phyloP scores from a whole-genome alignment of 2,888 invertebrate genomes.

The Zygogramma bicolorata region DNA sequence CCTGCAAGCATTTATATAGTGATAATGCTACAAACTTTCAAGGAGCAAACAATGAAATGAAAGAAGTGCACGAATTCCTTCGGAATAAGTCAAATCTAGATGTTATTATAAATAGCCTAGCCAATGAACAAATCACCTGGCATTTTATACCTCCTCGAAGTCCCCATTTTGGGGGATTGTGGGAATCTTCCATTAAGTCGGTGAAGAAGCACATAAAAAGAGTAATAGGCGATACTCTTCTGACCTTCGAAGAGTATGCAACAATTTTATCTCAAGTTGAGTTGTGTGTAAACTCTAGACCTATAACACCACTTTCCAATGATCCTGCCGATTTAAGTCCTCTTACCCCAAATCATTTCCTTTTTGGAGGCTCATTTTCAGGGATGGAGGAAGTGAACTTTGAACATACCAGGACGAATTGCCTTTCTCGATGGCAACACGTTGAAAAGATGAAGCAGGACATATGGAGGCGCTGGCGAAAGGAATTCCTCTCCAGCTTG shows the following conservation, averaged over 20 bases:
- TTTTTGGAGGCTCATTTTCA: slow-evolving; percentile 40
- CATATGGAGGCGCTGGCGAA: slow-evolving; percentile 48
- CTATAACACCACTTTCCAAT: slow-evolving; percentile 46
- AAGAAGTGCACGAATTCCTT: slow-evolving; percentile 1
- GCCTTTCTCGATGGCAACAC: slow-evolving; percentile 45
- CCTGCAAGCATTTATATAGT: background rate
- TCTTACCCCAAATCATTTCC: slow-evolving; percentile 54
- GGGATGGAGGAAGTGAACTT: slow-evolving; percentile 23
- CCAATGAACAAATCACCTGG: background rate
- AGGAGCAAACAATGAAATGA: background rate
- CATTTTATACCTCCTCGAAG: slow-evolving; percentile 45
- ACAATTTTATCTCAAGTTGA: slow-evolving; percentile 56
- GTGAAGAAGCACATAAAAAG: slow-evolving; percentile 43
- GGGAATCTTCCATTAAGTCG: slow-evolving; percentile 49
- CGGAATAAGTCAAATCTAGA: background rate
- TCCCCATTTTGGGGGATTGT: slow-evolving; percentile 55
- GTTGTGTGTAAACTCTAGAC: slow-evolving; percentile 55
- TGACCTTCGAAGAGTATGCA: slow-evolving; percentile 55
- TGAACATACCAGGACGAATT: slow-evolving; percentile 25
- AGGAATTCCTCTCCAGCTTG: slow-evolving; percentile 49
- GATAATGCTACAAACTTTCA: slow-evolving; percentile 21
- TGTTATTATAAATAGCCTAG: background rate
- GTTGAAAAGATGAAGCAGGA: slow-evolving; percentile 45
- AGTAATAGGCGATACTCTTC: slow-evolving; percentile 28
- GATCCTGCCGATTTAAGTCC: slow-evolving; percentile 49